Percentiles rank a stretch among this genome's conserved stretches.
phyloP scores from a whole-genome alignment of 37 sponge, comb jelly and placozoan genomes.

The Ianthella basta region DNA sequence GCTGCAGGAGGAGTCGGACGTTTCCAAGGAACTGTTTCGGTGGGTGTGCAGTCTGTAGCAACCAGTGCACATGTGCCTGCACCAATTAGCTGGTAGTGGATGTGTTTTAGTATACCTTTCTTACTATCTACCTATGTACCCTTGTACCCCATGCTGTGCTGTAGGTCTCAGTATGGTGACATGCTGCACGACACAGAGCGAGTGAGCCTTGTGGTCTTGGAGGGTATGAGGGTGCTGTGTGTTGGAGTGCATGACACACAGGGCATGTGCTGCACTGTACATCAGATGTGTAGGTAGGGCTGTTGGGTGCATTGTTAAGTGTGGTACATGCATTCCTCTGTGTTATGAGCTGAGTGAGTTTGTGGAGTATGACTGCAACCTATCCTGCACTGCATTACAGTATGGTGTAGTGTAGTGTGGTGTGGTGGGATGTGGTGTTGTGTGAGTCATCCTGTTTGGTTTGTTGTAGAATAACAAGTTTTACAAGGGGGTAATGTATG shows the following conservation, averaged over 20 bases:
- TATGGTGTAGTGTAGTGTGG: too few species aligned
- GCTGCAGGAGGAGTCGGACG: constrained; percentile 45
- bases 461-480: constrained; percentile 36
- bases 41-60: background rate
- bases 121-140: background rate
- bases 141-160: background rate
- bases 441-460: background rate
- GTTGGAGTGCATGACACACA: background rate
- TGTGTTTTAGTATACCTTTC: too few species aligned
- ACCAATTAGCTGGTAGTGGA: too few species aligned
- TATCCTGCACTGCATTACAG: too few species aligned
- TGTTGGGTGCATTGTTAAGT: too few species aligned
- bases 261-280: too few species aligned
- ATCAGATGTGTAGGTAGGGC: too few species aligned
- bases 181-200: constrained; percentile 81
- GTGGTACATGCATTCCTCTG: too few species aligned
- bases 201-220: constrained; percentile 32
- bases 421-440: too few species aligned
- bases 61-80: background rate
- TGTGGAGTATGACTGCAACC: too few species aligned
- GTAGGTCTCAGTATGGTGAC: constrained; percentile 88
- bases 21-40: constrained; percentile 52
- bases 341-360: too few species aligned
- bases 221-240: background rate
- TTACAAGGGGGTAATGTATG: constrained; percentile 38